Evolutionary conservation across 2,797 vertebrate species (phyloP), one percentile per base, ranked within the genome.

Genomic region (Betta splendens): DNA sequence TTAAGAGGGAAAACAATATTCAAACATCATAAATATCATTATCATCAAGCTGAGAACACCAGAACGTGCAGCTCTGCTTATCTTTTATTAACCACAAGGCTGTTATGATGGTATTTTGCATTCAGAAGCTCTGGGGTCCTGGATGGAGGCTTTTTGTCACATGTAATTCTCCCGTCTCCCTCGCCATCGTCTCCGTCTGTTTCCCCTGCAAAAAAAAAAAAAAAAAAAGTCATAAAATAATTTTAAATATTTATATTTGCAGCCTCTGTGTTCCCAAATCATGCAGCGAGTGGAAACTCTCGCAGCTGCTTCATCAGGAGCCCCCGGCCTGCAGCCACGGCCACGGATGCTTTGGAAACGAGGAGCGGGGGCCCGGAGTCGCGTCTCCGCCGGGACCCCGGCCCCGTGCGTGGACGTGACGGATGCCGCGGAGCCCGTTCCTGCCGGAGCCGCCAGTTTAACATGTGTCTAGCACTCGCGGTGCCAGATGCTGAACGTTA

Each of bases 401-500:
- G 54, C 33, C 23, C 7, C 12, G 26, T 46, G 53, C 50, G 29
- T 13, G 9, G 51, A 35, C 33, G 12, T 42, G 23, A 54, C 37
- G 25, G 5, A 29, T 60, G 52, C 37, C 39, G 52, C 3, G 12
- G 36, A 47, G 29, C 28, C 42, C 11, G 18, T 22, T 65, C 12
- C 39, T 71, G 38, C 28, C 47, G 39, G 38, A 62, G 48, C 43
- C 33, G 23, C 23, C 31, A 64, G 12, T 21, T 66, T 38, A 48
- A 36, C 55, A 53, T 33, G 32, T 60, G 44, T 57, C 72, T 40
- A 31, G 48, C 33, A 64, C 43, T 33, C 29, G 39, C 53, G 35
- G 31, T 63, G 25, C 64, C 50, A 75, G 71, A 77, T 46, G 36
- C 25, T 50, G 48, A 67, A 76, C 72, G 37, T 62, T 60, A 69